Conservation (phyloP, 2,888 invertebrate genomes). For the Melanargia galathea region DNA sequence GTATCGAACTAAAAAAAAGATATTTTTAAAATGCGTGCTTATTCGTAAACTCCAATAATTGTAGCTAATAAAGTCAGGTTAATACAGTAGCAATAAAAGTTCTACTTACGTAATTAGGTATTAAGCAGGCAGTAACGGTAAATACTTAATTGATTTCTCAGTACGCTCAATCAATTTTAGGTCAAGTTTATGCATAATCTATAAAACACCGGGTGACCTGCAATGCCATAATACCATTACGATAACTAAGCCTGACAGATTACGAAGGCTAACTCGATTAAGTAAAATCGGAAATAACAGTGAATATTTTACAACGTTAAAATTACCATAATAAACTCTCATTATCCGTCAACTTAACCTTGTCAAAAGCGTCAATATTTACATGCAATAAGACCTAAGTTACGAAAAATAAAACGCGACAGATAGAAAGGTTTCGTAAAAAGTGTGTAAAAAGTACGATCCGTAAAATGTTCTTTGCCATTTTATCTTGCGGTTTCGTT, state of each 20-base stretch:
- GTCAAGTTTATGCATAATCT: neutral
- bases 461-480: slow-evolving; percentile 23
- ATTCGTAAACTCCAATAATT: too few relatives aligned
- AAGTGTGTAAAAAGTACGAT: slow-evolving; percentile 17
- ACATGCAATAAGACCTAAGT: slow-evolving; percentile 24
- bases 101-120: neutral
- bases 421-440: slow-evolving; percentile 24
- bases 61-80: too few relatives aligned
- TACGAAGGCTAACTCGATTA: neutral
- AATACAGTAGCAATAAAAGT: neutral
- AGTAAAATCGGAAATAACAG: neutral
- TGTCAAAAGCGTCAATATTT: slow-evolving; percentile 30
- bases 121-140: neutral
- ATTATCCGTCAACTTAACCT: slow-evolving; percentile 18
- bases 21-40: too few relatives aligned
- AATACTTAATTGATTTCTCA: neutral
- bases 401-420: slow-evolving; percentile 22
- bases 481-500: neutral
- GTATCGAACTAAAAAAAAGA: too few relatives aligned
- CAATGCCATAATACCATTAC: neutral
- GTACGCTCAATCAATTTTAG: slow-evolving; percentile 2
- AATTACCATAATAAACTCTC: neutral
- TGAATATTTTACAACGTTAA: neutral
- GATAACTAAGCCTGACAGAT: neutral
- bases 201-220: neutral